Evolutionary conservation across 2,113 vertebrate genomes (phyloP).

Genomic region (Tenebrosternarchus preto): DNA sequence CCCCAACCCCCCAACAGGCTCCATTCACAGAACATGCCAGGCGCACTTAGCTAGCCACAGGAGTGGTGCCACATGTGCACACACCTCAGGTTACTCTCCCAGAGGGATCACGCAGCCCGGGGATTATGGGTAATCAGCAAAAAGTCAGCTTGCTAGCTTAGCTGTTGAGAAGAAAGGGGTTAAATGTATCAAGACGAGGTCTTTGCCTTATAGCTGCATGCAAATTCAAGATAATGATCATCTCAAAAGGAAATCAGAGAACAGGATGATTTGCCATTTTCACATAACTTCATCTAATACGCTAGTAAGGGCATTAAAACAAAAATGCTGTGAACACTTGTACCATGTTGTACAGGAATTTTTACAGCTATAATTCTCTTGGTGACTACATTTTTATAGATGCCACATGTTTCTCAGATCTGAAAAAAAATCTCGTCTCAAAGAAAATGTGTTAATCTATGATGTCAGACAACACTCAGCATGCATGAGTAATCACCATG

Average conservation of each 20-base stretch:
- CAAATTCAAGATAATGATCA: conserved; percentile 1
- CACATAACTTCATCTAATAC: conserved; percentile 31
- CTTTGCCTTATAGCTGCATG: conserved; percentile 1
- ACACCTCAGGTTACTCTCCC: conserved; percentile 56
- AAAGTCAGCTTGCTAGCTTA: conserved; percentile 18
- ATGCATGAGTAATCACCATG: conserved; percentile 48
- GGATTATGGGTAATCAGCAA: conserved; percentile 38
- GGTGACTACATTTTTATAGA: conserved; percentile 51
- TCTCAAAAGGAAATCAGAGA: not conserved
- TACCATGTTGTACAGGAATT: conserved; percentile 5
- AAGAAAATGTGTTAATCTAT: conserved; percentile 62
- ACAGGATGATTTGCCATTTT: conserved; percentile 18
- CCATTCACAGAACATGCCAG: conserved; percentile 41
- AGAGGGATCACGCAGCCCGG: conserved; percentile 16
- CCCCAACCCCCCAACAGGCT: conserved; percentile 43
- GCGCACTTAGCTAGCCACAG: conserved; percentile 48
- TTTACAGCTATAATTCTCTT: conserved; percentile 47
- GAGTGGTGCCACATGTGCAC: conserved; percentile 48
- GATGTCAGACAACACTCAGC: conserved; percentile 55
- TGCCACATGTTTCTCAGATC: conserved; percentile 30
- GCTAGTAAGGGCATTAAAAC: conserved; percentile 21
- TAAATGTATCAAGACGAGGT: conserved; percentile 16
- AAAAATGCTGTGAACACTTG: conserved; percentile 42
- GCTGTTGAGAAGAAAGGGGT: not conserved
- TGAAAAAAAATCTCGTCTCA: conserved; percentile 41